Conservation (phyloP, 1,140 invertebrate genomes). For the Patella vulgata region DNA sequence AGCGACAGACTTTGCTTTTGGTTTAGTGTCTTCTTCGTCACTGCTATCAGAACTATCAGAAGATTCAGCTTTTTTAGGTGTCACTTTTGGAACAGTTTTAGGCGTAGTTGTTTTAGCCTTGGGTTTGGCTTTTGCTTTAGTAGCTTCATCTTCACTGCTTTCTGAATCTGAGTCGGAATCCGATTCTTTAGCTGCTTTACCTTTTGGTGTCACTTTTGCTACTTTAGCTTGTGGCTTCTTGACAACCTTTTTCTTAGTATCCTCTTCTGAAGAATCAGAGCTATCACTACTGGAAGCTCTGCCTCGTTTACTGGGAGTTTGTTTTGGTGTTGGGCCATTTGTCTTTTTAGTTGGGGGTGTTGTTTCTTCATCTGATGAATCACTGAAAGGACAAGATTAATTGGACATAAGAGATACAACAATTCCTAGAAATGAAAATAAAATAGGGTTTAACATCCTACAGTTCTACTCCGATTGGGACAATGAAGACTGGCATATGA, state of each 20-base stretch:
- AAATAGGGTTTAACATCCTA: no score
- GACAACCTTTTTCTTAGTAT: slow-evolving; percentile 6
- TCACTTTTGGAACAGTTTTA: slow-evolving; percentile 10
- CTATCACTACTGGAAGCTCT: not conserved
- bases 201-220: slow-evolving; percentile 15
- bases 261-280: slow-evolving; percentile 17
- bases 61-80: slow-evolving; percentile 15
- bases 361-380: slow-evolving; percentile 17
- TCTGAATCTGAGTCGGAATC: slow-evolving; percentile 23
- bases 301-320: slow-evolving; percentile 1
- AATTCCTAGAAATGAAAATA: no score
- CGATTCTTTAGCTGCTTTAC: slow-evolving; percentile 20
- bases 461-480: no score
- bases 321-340: slow-evolving; percentile 16
- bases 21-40: slow-evolving; percentile 23
- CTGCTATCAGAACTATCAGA: slow-evolving; percentile 27
- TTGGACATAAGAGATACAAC: no score
- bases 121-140: slow-evolving; percentile 7
- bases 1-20: not conserved
- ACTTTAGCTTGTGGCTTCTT: slow-evolving; percentile 9
- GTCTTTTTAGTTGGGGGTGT: slow-evolving; percentile 14
- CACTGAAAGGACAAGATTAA: no score
- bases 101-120: slow-evolving; percentile 4
- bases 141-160: slow-evolving; percentile 15
- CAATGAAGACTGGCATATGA: no score